A percentile compares a stretch with the other conserved stretches of the same genome.
These are phyloP conservation scores for Sprattus sprattus DNA, from an alignment of 2,113 vertebrate species.

Conservation along the genomic window DNA sequence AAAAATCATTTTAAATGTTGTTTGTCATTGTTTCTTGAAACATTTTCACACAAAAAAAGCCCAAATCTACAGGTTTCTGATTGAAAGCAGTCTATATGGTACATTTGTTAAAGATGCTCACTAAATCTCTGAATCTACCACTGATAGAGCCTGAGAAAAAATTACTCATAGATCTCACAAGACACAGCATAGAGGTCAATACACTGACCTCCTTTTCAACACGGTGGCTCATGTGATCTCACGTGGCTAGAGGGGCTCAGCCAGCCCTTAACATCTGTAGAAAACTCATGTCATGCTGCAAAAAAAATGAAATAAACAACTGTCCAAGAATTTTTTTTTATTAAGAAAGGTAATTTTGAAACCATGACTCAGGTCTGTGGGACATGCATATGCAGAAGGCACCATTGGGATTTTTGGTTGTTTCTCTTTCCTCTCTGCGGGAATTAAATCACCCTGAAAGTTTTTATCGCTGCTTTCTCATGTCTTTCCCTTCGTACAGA, in stretches of 20 bases:
- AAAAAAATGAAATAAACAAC: neutral
- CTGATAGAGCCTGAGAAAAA: neutral
- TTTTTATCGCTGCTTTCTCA: conserved; percentile 15
- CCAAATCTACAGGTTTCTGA: neutral
- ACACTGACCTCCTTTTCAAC: neutral
- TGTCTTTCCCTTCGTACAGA: conserved; percentile 9
- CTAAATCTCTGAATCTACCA: neutral
- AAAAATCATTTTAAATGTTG: neutral
- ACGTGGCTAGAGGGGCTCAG: conserved; percentile 42
- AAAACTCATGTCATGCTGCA: neutral
- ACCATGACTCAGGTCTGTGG: neutral
- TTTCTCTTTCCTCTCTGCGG: conserved; percentile 68
- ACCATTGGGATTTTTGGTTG: conserved; percentile 62
- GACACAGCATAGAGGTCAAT: neutral
- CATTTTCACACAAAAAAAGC: conserved; percentile 17
- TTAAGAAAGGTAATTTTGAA: neutral
- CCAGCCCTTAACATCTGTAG: neutral
- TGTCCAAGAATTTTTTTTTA: neutral
- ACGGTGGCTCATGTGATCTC: conserved; percentile 21
- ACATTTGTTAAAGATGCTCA: neutral
- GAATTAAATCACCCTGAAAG: conserved; percentile 21
- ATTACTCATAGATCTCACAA: neutral
- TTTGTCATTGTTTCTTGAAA: neutral
- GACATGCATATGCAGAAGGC: neutral
- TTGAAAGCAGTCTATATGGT: neutral